phyloP scores from a whole-genome alignment of 2,113 vertebrate genomes.

The Cephalopterus ornatus region DNA sequence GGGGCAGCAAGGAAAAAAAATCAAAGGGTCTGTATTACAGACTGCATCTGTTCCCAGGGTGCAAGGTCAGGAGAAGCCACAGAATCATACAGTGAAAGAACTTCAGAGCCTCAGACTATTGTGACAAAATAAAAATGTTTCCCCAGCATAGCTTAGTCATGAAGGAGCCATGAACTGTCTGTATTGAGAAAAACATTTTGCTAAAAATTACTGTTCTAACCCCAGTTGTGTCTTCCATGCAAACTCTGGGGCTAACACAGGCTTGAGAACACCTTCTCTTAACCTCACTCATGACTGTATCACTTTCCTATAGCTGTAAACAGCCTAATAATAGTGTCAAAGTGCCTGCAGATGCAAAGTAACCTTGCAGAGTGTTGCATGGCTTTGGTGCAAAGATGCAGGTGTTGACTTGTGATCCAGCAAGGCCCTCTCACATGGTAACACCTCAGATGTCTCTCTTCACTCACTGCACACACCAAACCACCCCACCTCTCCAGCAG shows the following conservation, averaged over 20 bases:
- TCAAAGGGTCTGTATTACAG: background rate
- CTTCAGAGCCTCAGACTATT: background rate
- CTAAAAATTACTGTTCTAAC: background rate
- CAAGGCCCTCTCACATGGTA: background rate
- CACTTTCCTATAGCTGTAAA: background rate
- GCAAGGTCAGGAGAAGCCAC: background rate
- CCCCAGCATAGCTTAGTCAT: background rate
- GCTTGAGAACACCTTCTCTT: background rate
- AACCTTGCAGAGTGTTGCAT: background rate
- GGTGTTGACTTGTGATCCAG: background rate
- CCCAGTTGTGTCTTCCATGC: background rate
- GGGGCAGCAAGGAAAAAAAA: background rate
- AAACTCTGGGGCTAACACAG: background rate
- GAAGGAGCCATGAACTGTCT: background rate
- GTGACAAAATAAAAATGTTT: background rate
- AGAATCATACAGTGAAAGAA: background rate
- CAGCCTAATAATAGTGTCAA: background rate
- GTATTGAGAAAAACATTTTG: background rate
- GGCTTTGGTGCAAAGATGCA: background rate
- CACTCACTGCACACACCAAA: background rate
- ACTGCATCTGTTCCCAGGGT: background rate
- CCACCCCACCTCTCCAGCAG: background rate
- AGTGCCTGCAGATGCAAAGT: constrained; percentile 3
- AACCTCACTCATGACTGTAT: background rate
- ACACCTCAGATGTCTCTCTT: background rate